Percentiles rank a stretch among this genome's conserved stretches.
Evolutionary conservation across 2,888 invertebrate genomes (phyloP).

Genomic region (Drosophila macrospina): DNA sequence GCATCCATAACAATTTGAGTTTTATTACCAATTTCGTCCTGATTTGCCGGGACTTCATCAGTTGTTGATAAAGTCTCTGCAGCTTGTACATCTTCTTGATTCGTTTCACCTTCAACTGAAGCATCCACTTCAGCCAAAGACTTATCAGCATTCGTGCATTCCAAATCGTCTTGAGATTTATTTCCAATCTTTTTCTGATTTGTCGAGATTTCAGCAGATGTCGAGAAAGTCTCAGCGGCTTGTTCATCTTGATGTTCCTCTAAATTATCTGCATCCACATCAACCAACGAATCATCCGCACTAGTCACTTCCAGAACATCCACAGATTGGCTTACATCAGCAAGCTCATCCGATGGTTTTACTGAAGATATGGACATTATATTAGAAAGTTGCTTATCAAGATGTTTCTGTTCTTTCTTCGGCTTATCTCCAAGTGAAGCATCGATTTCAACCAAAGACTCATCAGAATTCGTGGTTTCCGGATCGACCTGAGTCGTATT

Average conservation of each 20-base stretch:
- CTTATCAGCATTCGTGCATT: neutral
- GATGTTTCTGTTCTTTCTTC: neutral
- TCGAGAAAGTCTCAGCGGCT: neutral
- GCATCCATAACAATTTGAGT: too few relatives aligned
- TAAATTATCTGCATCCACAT: neutral
- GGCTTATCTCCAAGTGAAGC: neutral
- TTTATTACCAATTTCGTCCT: neutral
- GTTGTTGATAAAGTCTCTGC: neutral
- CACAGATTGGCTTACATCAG: neutral
- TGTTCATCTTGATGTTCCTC: too few relatives aligned
- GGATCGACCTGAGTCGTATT: too few relatives aligned
- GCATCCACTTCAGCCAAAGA: neutral
- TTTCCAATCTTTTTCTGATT: neutral
- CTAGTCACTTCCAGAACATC: too few relatives aligned
- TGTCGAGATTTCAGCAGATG: neutral
- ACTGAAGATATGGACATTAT: neutral
- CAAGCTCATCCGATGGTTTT: neutral
- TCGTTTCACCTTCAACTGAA: neutral
- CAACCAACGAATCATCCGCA: neutral
- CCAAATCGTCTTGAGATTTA: neutral
- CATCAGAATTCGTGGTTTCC: neutral
- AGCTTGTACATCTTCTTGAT: neutral
- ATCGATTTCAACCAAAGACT: slow-evolving; percentile 1
- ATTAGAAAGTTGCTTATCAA: neutral
- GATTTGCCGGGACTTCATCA: neutral